phyloP scores from a whole-genome alignment of 2,888 invertebrate species.

The Alloplasta piceator region DNA sequence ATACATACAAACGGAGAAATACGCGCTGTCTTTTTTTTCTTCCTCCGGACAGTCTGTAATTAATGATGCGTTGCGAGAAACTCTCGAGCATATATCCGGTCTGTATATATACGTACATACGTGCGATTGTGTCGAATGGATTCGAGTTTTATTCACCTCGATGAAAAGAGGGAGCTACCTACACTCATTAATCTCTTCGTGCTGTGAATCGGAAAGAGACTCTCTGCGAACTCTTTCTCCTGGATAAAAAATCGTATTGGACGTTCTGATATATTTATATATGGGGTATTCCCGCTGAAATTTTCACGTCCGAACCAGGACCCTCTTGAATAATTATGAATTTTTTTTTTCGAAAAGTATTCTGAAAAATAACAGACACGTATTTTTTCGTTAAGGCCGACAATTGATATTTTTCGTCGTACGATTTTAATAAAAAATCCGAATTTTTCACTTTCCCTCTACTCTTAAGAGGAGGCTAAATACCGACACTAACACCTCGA shows the following conservation, averaged over 20 bases:
- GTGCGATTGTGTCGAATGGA: constrained; percentile 51
- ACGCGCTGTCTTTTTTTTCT: constrained; percentile 4
- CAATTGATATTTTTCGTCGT: too few species aligned
- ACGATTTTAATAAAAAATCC: too few species aligned
- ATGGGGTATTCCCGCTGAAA: too few species aligned
- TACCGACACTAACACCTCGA: too few species aligned
- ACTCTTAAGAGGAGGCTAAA: too few species aligned
- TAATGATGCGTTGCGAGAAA: constrained; percentile 49
- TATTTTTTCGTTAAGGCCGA: too few species aligned
- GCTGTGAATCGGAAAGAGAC: constrained; percentile 28
- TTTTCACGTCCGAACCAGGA: too few species aligned
- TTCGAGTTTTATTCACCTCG: constrained; percentile 51
- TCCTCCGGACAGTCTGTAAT: constrained; percentile 36
- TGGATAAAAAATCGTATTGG: not conserved
- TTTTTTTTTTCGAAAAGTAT: too few species aligned
- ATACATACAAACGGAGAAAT: not conserved
- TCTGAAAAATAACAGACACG: too few species aligned
- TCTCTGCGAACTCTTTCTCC: constrained; percentile 3
- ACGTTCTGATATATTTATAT: not conserved
- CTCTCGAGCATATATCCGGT: constrained; percentile 3
- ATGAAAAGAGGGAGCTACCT: constrained; percentile 33
- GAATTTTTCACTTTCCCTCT: too few species aligned
- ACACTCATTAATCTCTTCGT: constrained; percentile 56
- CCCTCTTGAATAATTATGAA: too few species aligned
- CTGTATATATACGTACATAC: constrained; percentile 24